Conservation (phyloP, 1,140 invertebrate species). For the Oncopodura yosiiana region DNA sequence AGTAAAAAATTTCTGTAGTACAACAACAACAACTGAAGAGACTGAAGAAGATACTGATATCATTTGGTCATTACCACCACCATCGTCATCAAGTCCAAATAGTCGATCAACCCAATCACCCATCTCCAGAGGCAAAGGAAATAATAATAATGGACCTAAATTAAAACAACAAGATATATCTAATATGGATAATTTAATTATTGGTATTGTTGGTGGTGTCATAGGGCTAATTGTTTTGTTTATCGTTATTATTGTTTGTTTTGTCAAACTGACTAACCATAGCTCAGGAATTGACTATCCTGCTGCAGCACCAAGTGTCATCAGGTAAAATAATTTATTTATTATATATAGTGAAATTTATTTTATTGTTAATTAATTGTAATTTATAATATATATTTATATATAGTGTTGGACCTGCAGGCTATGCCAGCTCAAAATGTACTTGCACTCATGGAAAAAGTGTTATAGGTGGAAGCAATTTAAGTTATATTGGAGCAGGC, state of each 20-base stretch:
- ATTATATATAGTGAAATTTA: no score
- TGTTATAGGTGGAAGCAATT: no score
- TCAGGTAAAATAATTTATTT: no score
- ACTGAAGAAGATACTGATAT: constrained; percentile 61
- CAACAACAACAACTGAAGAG: constrained; percentile 40
- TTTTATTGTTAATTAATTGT: no score
- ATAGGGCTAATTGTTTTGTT: constrained; percentile 79
- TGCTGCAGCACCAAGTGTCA: constrained; percentile 23
- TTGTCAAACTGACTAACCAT: constrained; percentile 50
- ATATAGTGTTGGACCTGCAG: constrained; percentile 10
- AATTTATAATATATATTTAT: no score
- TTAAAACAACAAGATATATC: constrained; percentile 46
- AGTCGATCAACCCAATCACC: constrained; percentile 42
- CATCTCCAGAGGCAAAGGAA: constrained; percentile 39
- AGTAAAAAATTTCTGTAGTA: no score
- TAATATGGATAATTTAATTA: constrained; percentile 82
- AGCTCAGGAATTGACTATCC: constrained; percentile 10
- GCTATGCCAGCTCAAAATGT: constrained; percentile 19
- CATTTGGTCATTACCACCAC: constrained; percentile 70
- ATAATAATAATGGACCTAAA: constrained; percentile 20
- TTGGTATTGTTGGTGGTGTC: constrained; percentile 81
- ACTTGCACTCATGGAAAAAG: constrained; percentile 31
- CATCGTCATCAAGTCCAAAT: constrained; percentile 33
- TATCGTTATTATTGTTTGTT: constrained; percentile 70
- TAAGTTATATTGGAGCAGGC: no score